Conservation (phyloP, 2,888 invertebrate genomes). For the Stramonita haemastoma region DNA sequence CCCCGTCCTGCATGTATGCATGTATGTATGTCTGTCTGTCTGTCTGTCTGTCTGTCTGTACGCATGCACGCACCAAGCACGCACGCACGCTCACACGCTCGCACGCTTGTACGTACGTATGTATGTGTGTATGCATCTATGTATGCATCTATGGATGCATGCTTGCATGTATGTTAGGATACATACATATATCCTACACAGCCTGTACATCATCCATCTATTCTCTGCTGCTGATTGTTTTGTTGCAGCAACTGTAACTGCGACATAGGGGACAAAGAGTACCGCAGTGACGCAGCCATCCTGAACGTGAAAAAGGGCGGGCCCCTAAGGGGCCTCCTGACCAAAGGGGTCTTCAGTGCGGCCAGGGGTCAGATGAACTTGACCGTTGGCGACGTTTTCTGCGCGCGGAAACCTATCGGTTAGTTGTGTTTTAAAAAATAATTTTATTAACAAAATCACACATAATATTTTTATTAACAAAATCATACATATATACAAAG, state of each 20-base stretch:
- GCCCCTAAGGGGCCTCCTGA: slow-evolving; percentile 56
- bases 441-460: neutral
- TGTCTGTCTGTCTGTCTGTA: too few relatives aligned
- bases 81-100: too few relatives aligned
- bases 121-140: too few relatives aligned
- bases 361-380: slow-evolving; percentile 49
- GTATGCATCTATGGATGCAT: slow-evolving; percentile 36
- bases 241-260: slow-evolving; percentile 68
- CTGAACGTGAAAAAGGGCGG: slow-evolving; percentile 55
- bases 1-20: too few relatives aligned
- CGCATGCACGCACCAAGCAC: too few relatives aligned
- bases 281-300: slow-evolving; percentile 66
- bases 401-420: slow-evolving; percentile 63
- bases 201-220: neutral
- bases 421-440: neutral
- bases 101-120: too few relatives aligned
- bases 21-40: too few relatives aligned
- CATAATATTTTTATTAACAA: too few relatives aligned
- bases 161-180: slow-evolving; percentile 11
- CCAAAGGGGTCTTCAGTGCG: slow-evolving; percentile 37
- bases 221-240: neutral
- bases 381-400: slow-evolving; percentile 66
- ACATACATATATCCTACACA: neutral
- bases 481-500: too few relatives aligned
- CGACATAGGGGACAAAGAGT: slow-evolving; percentile 61